These are phyloP conservation scores for Phania funesta DNA, from an alignment of 2,888 invertebrate species.

Conservation along the genomic window DNA sequence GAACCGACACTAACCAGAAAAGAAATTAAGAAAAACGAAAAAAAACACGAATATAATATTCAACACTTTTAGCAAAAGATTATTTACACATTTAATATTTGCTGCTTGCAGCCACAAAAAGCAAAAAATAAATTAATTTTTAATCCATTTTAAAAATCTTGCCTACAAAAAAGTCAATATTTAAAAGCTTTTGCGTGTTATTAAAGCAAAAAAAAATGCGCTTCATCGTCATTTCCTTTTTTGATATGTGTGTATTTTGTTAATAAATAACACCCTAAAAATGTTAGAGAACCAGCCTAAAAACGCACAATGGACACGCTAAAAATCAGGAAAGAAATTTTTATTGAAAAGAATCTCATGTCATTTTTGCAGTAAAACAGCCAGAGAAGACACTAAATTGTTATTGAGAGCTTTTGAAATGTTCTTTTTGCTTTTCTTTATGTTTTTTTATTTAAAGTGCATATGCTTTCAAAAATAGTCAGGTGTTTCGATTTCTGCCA, in stretches of 20 bases:
- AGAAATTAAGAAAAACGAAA: constrained; percentile 14
- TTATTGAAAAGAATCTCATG: constrained; percentile 25
- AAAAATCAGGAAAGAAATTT: not conserved
- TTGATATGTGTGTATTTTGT: constrained; percentile 42
- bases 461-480: constrained; percentile 50
- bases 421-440: constrained; percentile 3
- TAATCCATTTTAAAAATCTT: constrained; percentile 60
- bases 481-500: constrained; percentile 56
- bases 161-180: constrained; percentile 1
- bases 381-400: constrained; percentile 3
- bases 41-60: constrained; percentile 25
- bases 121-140: constrained; percentile 21
- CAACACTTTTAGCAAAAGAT: constrained; percentile 59
- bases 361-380: constrained; percentile 21
- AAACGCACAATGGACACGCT: constrained; percentile 1
- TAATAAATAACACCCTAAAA: constrained; percentile 62
- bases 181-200: constrained; percentile 67
- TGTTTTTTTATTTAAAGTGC: constrained; percentile 12
- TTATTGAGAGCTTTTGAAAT: constrained; percentile 58
- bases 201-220: constrained; percentile 35
- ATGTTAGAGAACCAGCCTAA: constrained; percentile 41
- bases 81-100: constrained; percentile 56
- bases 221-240: constrained; percentile 6
- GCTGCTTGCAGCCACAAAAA: not conserved
- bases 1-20: constrained; percentile 28